phyloP scores from a whole-genome alignment of 1,140 invertebrate genomes.

The Drosophila truncata region DNA sequence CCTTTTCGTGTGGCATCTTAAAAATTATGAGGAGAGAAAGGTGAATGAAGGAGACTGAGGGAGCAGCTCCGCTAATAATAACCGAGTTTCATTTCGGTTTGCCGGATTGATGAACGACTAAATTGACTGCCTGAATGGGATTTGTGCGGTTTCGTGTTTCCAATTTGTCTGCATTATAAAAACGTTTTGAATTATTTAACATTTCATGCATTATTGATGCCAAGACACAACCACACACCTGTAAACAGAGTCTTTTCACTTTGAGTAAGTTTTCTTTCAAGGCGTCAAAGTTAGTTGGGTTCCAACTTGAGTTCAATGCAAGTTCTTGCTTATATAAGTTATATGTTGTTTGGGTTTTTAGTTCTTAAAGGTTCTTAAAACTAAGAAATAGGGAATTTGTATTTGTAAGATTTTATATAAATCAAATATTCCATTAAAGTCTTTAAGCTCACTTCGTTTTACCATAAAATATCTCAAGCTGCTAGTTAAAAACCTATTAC shows the following conservation, averaged over 20 bases:
- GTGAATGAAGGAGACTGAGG: neutral
- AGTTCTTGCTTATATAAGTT: constrained; percentile 25
- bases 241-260: constrained; percentile 1
- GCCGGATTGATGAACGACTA: constrained; percentile 36
- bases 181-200: constrained; percentile 41
- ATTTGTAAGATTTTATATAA: neutral
- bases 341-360: neutral
- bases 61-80: constrained; percentile 13
- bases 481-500: neutral
- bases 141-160: constrained; percentile 49
- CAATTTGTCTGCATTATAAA: constrained; percentile 49
- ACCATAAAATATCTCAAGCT: neutral
- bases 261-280: constrained; percentile 19
- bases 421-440: neutral
- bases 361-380: no score
- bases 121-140: constrained; percentile 22
- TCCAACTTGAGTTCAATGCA: constrained; percentile 9
- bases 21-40: constrained; percentile 1
- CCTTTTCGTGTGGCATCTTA: constrained; percentile 28
- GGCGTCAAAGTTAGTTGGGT: constrained; percentile 1
- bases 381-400: neutral
- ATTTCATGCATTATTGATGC: constrained; percentile 33
- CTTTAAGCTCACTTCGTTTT: no score
- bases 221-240: constrained; percentile 11
- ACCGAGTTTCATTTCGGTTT: constrained; percentile 44